These are phyloP conservation scores for Cabera pusaria DNA, from an alignment of 2,888 invertebrate species.

Conservation along the genomic window DNA sequence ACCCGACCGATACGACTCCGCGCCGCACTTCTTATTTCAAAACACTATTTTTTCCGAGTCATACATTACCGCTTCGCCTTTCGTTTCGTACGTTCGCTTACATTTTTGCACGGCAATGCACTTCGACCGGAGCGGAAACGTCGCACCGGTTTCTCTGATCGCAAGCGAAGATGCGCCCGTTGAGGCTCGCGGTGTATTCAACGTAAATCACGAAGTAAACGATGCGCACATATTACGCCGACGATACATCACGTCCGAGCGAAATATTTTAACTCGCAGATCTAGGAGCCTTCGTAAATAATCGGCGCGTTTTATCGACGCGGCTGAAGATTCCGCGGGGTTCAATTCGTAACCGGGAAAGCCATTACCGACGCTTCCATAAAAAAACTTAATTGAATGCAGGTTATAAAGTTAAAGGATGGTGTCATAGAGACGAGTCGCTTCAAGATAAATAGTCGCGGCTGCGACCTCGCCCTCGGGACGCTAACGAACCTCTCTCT, in stretches of 20 bases:
- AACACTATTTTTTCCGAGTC: slow-evolving; percentile 59
- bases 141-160: slow-evolving; percentile 34
- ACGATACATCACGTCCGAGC: slow-evolving; percentile 50
- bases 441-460: slow-evolving; percentile 61
- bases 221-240: slow-evolving; percentile 64
- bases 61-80: slow-evolving; percentile 65
- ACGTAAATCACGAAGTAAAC: slow-evolving; percentile 71
- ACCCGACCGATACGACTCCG: slow-evolving; percentile 78
- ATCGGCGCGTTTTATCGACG: slow-evolving; percentile 24
- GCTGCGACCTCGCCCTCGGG: slow-evolving; percentile 72
- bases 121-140: slow-evolving; percentile 30
- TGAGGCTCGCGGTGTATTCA: slow-evolving; percentile 59
- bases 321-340: slow-evolving; percentile 21
- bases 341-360: slow-evolving; percentile 37
- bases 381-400: slow-evolving; percentile 21
- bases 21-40: slow-evolving; percentile 73
- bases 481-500: slow-evolving; percentile 73
- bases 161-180: slow-evolving; percentile 43
- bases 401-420: slow-evolving; percentile 22
- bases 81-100: slow-evolving; percentile 37
- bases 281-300: slow-evolving; percentile 34
- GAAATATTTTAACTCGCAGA: slow-evolving; percentile 46
- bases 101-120: slow-evolving; percentile 60
- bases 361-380: slow-evolving; percentile 9
- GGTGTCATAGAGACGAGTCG: slow-evolving; percentile 34